These are phyloP conservation scores for Spodoptera littoralis DNA, from an alignment of 2,888 invertebrate species.

Conservation along the genomic window DNA sequence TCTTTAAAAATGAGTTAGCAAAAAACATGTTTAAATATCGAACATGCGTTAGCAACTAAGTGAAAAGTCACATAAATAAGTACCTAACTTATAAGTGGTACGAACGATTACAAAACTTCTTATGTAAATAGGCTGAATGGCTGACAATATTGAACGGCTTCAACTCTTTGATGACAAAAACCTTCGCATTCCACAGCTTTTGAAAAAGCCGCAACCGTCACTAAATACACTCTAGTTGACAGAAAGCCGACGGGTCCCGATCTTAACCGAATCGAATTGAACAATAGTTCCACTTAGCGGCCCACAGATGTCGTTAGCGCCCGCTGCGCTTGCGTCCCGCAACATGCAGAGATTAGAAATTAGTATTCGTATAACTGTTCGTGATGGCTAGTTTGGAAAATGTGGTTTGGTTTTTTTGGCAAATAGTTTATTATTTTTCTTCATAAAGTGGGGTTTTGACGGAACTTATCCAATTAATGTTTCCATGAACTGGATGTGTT, in stretches of 20 bases:
- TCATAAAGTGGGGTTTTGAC: neutral
- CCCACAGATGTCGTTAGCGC: slow-evolving; percentile 86
- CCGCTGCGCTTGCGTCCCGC: slow-evolving; percentile 75
- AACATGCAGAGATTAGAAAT: slow-evolving; percentile 77
- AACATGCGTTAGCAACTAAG: neutral
- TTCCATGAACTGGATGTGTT: neutral
- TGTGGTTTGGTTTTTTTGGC: slow-evolving; percentile 27
- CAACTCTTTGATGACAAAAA: slow-evolving; percentile 68
- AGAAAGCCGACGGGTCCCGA: slow-evolving; percentile 76
- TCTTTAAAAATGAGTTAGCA: too few relatives aligned
- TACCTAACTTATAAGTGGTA: slow-evolving; percentile 16
- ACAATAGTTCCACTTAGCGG: slow-evolving; percentile 86
- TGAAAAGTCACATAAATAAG: neutral
- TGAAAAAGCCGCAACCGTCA: slow-evolving; percentile 81
- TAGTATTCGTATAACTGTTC: slow-evolving; percentile 59
- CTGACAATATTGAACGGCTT: slow-evolving; percentile 54
- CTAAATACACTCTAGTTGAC: slow-evolving; percentile 80
- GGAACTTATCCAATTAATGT: too few relatives aligned
- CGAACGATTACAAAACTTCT: slow-evolving; percentile 55
- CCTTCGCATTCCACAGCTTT: slow-evolving; percentile 78
- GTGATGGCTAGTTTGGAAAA: slow-evolving; percentile 39
- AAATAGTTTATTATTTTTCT: slow-evolving; percentile 5
- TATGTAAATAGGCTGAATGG: slow-evolving; percentile 59
- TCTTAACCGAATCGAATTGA: slow-evolving; percentile 79
- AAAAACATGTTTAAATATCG: too few relatives aligned